phyloP scores from a whole-genome alignment of 2,888 invertebrate genomes.

The Keiferia lycopersicella region DNA sequence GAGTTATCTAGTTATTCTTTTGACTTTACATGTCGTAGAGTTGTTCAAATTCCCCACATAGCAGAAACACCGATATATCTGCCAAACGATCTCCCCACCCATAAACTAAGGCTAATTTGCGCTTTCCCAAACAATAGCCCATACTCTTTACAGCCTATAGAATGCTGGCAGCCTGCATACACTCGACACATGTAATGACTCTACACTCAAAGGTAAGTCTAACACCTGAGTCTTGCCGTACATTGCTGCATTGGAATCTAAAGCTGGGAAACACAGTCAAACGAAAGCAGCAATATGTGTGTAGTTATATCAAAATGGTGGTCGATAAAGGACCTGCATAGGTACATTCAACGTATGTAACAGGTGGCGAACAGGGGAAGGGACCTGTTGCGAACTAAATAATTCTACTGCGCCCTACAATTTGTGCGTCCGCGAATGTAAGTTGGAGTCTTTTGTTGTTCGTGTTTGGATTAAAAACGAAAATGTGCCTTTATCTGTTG shows the following conservation, averaged over 20 bases:
- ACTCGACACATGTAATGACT: neutral
- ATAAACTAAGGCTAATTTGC: constrained; percentile 9
- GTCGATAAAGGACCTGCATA: neutral
- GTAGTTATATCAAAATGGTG: too few relatives aligned
- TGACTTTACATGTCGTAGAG: too few relatives aligned
- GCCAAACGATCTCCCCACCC: neutral
- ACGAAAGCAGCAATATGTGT: too few relatives aligned
- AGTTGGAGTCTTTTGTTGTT: constrained; percentile 6
- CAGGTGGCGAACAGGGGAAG: constrained; percentile 16
- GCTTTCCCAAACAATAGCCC: constrained; percentile 8
- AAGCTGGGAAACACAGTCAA: too few relatives aligned
- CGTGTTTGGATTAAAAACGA: neutral
- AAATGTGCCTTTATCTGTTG: neutral
- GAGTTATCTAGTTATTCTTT: too few relatives aligned
- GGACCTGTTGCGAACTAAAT: constrained; percentile 19
- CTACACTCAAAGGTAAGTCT: neutral
- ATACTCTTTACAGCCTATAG: constrained; percentile 8
- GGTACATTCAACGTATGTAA: constrained; percentile 2
- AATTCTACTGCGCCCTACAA: constrained; percentile 13
- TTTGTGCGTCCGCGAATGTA: constrained; percentile 16
- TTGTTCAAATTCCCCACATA: neutral
- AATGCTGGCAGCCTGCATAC: constrained; percentile 8
- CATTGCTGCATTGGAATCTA: too few relatives aligned
- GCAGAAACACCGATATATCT: neutral
- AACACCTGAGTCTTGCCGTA: neutral